Evolutionary conservation across 1,140 invertebrate genomes (phyloP), one percentile per base, ranked within the genome.

Genomic region (Wasmannia auropunctata): DNA sequence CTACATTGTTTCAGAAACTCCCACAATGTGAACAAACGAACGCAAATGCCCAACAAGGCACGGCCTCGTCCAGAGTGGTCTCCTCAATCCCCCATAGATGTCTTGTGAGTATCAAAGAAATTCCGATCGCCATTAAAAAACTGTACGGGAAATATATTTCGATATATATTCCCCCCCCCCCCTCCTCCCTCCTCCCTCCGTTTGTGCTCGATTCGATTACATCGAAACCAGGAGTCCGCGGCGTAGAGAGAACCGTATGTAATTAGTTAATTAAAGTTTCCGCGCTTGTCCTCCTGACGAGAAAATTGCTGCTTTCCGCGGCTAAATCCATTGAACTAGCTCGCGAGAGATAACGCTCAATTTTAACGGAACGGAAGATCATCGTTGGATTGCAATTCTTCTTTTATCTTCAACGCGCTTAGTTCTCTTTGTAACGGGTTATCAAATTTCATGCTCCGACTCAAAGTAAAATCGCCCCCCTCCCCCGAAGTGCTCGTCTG

Each of bases 11-110:
- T 83, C 90, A 93, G 93, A 67, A 88, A 85, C 56, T 54, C 65
- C 62, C 46, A 92, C 77, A 80, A 93, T 93, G 93, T 93, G 91
- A 92, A 76, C 46, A 90, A 90, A 65, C 51, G 2, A 88, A 62
- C 70, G 77, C 92, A 92, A 88, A 94, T 94, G 93, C 90, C 92
- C 91, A 91, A 88, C 87, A 93, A 94, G 91, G 91, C 90, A 77
- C 93, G 93, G 93, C 92, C 93, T 92, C 93, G 92, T 93, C 93
- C 90, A 89, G 91, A 93, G 91, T 94, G 93, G 94, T 92, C 92
- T 88, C 90, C 92, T 88, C 91, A 93, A 89, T 93, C 92, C 90
- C 92, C 92, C 72, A 92, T 94, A 91, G 90, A 94, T 94, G 92
- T 94, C 86, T 92, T 94, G 94, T 94, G 75, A 94, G 94, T 94